Evolutionary conservation across 2,888 invertebrate species (phyloP), one percentile per base, ranked within the genome.

Genomic region (Campopleginae sp.): DNA sequence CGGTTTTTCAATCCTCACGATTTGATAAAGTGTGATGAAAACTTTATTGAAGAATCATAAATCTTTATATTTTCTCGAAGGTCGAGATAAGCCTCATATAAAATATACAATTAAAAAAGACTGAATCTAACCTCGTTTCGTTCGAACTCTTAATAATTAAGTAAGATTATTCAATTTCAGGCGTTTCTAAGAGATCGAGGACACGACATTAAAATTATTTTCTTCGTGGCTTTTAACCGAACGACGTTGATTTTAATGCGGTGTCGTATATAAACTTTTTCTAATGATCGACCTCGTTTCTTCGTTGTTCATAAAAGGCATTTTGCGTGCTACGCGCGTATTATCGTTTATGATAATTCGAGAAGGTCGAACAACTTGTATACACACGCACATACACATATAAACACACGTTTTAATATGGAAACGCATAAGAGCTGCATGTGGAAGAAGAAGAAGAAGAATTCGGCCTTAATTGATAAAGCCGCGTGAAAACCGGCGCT

Each of bases 401-500:
- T 54, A 31, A 19, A 12, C 27, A 23, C 23, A 58, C 58, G 27
- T 58, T 58, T 58, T 5, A 58, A 58, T 27, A 58, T 27, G 58
- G 14, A 27, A 80, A 63, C 48, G 31, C 19, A 46, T 8, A 14
- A 33, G 33, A 19, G 23, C 38, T 33, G n/a, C 61, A 6, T 31
- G 66, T 2, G 10, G 54, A 66, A 70, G 79, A 79, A 82, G 75
- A 71, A 68, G 78, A 10, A 38, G 8, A 38, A 38, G 38, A n/a
- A n/a, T n/a, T 70, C 82, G 82, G 65, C 82, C 76, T 79, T 85
- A 85, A 85, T 85, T 85, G 85, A 85, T 82, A 79, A 82, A 82
- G 71, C 66, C 75, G 82, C 79, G 79, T 71, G 85, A 85, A 85
- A 85, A 51, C 76, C 74, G 65, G 46, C 80, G 71, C 72, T 63